Base-by-base conservation (phyloP, 2,113 vertebrate species). In the Cyprichromis sp. region DNA sequence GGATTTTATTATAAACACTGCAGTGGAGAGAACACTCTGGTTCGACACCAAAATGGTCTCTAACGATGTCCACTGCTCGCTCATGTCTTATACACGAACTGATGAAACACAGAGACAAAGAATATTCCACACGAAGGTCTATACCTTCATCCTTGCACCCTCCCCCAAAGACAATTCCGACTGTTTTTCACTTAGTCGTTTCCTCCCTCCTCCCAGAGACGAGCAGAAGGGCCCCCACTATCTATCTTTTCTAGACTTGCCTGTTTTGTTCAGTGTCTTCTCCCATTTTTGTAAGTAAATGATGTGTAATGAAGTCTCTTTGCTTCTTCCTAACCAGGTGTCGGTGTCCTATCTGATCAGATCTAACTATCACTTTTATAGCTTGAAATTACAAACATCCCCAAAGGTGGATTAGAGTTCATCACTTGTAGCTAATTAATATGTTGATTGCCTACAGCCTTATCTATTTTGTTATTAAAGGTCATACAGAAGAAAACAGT, bases 111-210 rank as follows among this genome's bases (percentile, higher is more conserved):
- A 38, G 61, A 38, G 19, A 66, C 19, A 3, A 66, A 66, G 10
- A 66, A 38, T 34, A 66, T 38, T 66, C 19, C 6, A n/a, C 10
- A 66, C 0, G 6, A 38, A 66, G 3, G 7, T 66, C 61, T n/a
- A 21, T 38, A 66, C 10, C 61, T 1, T 66, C 19, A 2, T 66
- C 61, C 1, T 66, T 66, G 61, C 38, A 38, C 31, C 31, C 31
- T 66, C 0, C 31, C 29, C 0, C 61, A 0, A 38, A 66, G 19
- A 38, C 17, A 66, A 38, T 2, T 2, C 8, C 0, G 17, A 12
- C 4, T 36, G 31, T 66, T 66, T 66, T 66, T 66, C 61, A 38
- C 61, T 38, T 21, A 66, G 34, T 6, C 7, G 7, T 66, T 36
- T n/a, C 10, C 61, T 66, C 61, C 61, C 61, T 38, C 19, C 61